Percentiles rank a stretch among this genome's conserved stretches.
Evolutionary conservation across 2,888 invertebrate species (phyloP).

Genomic region (Sinelater perroti): DNA sequence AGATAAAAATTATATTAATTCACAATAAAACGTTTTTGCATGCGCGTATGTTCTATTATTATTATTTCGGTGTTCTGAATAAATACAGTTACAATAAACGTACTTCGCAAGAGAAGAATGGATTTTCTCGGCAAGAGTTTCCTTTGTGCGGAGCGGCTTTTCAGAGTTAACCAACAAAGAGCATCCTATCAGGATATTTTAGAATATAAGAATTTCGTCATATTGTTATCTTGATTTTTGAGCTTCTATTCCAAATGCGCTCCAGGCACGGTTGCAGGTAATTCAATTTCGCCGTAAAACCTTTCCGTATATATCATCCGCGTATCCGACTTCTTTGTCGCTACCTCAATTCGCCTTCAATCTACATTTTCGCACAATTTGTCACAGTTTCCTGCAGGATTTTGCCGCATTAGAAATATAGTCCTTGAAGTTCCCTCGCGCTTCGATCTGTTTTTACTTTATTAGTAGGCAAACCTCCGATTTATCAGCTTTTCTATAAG

Average conservation of each 20-base stretch:
- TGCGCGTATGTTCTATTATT: too few species aligned
- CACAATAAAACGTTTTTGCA: too few species aligned
- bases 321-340: conserved; percentile 34
- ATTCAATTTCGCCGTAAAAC: conserved; percentile 32
- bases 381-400: conserved; percentile 34
- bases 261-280: conserved; percentile 29
- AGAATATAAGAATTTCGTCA: conserved; percentile 23
- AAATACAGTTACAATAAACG: too few species aligned
- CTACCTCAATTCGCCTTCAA: conserved; percentile 36
- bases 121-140: not conserved
- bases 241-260: conserved; percentile 27
- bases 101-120: too few species aligned
- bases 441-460: conserved; percentile 23
- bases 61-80: too few species aligned
- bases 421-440: conserved; percentile 27
- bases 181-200: conserved; percentile 9
- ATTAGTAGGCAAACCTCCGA: too few species aligned
- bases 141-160: not conserved
- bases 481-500: too few species aligned
- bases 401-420: conserved; percentile 32
- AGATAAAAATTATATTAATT: too few species aligned
- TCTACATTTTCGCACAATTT: conserved; percentile 35
- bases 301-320: conserved; percentile 32
- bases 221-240: conserved; percentile 28
- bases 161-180: not conserved